Evolutionary conservation across 2,888 invertebrate genomes (phyloP), one percentile per base, ranked within the genome.

Genomic region (Conchocele bisecta): DNA sequence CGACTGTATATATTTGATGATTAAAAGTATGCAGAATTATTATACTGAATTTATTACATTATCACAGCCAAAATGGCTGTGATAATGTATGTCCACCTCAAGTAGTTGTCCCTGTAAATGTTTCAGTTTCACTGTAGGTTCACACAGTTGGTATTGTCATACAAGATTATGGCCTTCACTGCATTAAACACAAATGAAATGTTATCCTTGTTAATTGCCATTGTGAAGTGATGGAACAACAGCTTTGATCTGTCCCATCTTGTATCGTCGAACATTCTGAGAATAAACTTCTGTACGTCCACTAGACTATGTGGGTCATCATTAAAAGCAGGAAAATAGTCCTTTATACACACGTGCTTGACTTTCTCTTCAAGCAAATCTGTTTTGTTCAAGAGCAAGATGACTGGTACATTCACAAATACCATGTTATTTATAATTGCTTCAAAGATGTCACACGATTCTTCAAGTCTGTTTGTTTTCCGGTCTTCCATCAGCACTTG

Each of bases 141-240:
- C 58, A 99, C 93, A 79, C 96, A 96, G 91, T 96, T 96, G 79
- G 99, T 93, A 92, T 99, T 99, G 83, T 97, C 94, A 91, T 98
- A 97, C 79, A 99, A 93, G 89, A 99, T 98, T 44, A 97, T 98
- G 92, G 98, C 98, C 92, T 98, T 98, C 48, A 99, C 98, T 28
- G 98, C 98, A 91, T 97, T 96, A 92, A 99, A 99, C 46, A 99
- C 99, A 80, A 98, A 95, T 92, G 98, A 96, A 83, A 99, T 99
- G 92, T 99, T 99, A 92, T 98, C 97, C 48, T 99, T 99, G 92
- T 99, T 98, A 85, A 99, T 96, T 87, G 99, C 99, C 67, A 98
- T 98, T 31, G 99, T 99, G 92, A 97, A 99, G 92, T 99, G 99
- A 92, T 98, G 97, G 93, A 98, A 99, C 67, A 98, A 93, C 0